Base-by-base conservation (phyloP, 2,888 invertebrate species). In the Dorcus parallelipipedus region DNA sequence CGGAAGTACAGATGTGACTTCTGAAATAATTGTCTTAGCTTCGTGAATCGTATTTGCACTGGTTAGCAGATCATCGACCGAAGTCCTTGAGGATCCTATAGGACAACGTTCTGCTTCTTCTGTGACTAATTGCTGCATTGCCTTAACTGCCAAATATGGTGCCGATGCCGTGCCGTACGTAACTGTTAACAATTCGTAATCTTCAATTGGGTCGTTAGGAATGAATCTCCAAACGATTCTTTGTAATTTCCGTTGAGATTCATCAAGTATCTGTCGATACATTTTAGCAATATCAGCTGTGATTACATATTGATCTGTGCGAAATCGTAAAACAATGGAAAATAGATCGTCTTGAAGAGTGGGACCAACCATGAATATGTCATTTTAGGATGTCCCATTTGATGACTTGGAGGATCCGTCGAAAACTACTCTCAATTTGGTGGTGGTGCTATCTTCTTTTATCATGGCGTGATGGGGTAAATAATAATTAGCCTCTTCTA, bases 181-280 rank as follows among this genome's bases (percentile, higher is more conserved):
- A 8, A 65, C 59, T 6, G 60, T 64, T 20, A 57, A 59, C 10
- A 63, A 39, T 51, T 62, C 14, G 49, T 54, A 63, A 23, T 26
- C 26, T 38, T 57, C 47, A n/a, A 63, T 14, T 33, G 57, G 33
- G 8, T 62, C 48, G 10, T 9, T 26, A 38, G 52, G 49, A 23
- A 57, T 39, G 3, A 23, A 10, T n/a, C 62, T 23, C 54, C 59
- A 52, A 42, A 59, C 17, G 10, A 60, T 62, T 50, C 41, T 9
- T 48, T 41, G 56, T 33, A 51, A 38, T 51, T 10, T 10, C 23
- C 54, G 52, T 17, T 47, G 33, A 23, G 23, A 40, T 26, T 43
- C 14, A 39, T 17, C 5, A 38, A 20, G 26, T 33, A 60, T n/a
- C 38, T 54, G 50, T 2, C 54, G 9, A 54, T 58, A 60, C 54